Conservation (phyloP, 2,888 invertebrate genomes). For the Timema podura region DNA sequence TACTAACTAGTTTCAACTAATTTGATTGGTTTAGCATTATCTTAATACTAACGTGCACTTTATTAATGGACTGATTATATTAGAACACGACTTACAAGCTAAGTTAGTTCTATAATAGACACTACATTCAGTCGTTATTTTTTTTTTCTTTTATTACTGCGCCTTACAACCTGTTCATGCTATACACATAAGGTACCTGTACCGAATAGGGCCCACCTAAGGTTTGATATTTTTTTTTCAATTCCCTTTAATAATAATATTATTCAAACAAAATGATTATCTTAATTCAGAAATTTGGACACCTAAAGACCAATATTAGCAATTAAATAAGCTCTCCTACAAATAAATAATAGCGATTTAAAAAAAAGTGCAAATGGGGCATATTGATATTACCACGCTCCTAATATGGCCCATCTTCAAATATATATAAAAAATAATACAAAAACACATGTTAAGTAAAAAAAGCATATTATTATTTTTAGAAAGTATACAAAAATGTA, state of each 20-base stretch:
- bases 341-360: background rate
- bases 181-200: constrained; percentile 5
- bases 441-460: background rate
- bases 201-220: constrained; percentile 7
- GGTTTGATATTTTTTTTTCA: background rate
- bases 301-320: background rate
- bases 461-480: background rate
- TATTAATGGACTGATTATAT: no score
- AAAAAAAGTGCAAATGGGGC: background rate
- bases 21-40: no score
- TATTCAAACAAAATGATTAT: constrained; percentile 3
- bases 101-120: no score
- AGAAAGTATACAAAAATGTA: background rate
- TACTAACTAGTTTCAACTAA: no score
- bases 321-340: background rate
- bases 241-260: background rate
- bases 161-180: background rate
- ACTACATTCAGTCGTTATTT: no score
- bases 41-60: no score
- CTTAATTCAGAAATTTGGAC: background rate
- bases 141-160: no score
- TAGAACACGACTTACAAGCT: no score
- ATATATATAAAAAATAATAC: background rate
- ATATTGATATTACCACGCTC: background rate
- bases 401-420: constrained; percentile 4